Base-by-base conservation (phyloP, 2,888 invertebrate species). In the Crematogaster levior region DNA sequence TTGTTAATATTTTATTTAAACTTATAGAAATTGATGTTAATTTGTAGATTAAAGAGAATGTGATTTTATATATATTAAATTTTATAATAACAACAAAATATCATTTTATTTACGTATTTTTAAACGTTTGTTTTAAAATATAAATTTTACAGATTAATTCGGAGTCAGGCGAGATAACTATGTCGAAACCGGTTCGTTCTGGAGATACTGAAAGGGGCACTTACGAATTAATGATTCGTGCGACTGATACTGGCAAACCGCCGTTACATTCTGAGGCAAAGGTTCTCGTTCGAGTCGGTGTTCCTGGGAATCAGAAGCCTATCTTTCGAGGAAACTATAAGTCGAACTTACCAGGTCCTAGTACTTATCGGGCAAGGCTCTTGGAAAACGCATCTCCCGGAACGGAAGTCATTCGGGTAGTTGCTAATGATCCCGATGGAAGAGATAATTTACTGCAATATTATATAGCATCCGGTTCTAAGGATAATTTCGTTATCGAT, bases 361-460 rank as follows among this genome's bases (percentile, higher is more conserved):
- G 96, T 91, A 96, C 96, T 65, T 97, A 97, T 90, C 96, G 96
- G 85, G 97, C 97, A 0, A 96, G 95, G 66, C 95, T 97, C 27
- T 95, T 96, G 68, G 97, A 98, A 94, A 97, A 97, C 92, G 96
- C 97, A 0, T 94, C 95, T 3, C 94, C 96, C 1, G 97, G 97
- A 1, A 96, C 96, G 18, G 96, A 96, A 93, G 96, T 98, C 0
- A 96, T 97, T 0, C 96, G 95, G 63, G 97, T 97, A 0, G 94
- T 96, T 27, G 98, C 98, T 0, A 97, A 96, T 82, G 98, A 98
- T 94, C 97, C 97, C 0, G 98, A 98, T 93, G 97, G 97, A 0
- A 94, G 97, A 18, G 97, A 97, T 92, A 95, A 96, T 86, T 94
- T 96, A 12, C 91, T 97, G 0, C 96, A 96, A 0, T 97, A 97